phyloP scores from a whole-genome alignment of 2,113 vertebrate genomes.

The Gallinago jamesoni region DNA sequence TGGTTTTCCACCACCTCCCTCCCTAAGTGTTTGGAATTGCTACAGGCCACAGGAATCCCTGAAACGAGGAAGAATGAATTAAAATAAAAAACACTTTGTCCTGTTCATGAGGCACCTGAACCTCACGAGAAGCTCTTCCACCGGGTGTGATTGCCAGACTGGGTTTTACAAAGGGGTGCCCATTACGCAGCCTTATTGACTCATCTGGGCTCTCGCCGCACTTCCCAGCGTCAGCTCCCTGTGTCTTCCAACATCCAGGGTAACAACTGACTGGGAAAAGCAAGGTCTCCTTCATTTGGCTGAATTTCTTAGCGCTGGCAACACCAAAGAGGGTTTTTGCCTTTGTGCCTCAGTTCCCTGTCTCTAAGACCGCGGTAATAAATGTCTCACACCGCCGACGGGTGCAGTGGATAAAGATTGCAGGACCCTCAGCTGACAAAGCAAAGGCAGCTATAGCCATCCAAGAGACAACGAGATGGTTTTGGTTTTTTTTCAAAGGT shows the following conservation, averaged over 20 bases:
- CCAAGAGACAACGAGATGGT: neutral
- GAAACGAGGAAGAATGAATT: neutral
- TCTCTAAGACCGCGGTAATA: neutral
- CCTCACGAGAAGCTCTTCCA: neutral
- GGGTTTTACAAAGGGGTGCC: neutral
- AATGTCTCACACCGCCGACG: fast-evolving
- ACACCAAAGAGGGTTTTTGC: neutral
- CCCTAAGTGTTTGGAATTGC: neutral
- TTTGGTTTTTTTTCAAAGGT: neutral
- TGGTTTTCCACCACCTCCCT: neutral
- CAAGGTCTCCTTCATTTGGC: neutral
- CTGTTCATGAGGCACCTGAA: neutral
- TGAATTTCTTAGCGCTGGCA: neutral
- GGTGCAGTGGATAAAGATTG: neutral
- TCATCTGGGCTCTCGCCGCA: fast-evolving
- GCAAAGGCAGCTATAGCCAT: neutral
- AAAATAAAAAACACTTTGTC: neutral
- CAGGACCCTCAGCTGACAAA: fast-evolving
- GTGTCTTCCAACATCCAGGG: neutral
- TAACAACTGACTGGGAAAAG: neutral
- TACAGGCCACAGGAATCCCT: neutral
- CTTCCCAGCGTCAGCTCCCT: neutral
- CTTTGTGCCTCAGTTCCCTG: neutral
- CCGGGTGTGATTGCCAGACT: neutral
- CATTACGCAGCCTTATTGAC: fast-evolving